Base-by-base conservation (phyloP, 2,888 invertebrate species). In the Nephrocerus scutellatus region DNA sequence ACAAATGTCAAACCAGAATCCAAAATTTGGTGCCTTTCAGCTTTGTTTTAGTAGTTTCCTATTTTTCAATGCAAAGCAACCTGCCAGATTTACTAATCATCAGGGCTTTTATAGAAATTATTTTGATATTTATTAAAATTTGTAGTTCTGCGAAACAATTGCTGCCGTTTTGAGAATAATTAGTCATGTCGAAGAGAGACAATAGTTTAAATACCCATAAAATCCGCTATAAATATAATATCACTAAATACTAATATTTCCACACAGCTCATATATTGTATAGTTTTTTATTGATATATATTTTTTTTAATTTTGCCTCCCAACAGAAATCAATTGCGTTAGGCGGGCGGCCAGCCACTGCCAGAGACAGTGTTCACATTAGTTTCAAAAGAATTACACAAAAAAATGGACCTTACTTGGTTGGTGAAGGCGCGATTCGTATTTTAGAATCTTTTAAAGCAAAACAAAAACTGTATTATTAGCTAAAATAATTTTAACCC, bases 311-410 rank as follows among this genome's bases (percentile, higher is more conserved):
- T 25, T 30, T 39, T 39, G 30, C 30, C 10, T 29, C 32, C 30
- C 28, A 6, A 39, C 52, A 63, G 63, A 56, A 63, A 63, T 56
- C 63, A 63, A 51, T 55, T 63, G 51, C 63, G 63, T 54, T 63
- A 50, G 57, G 48, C 45, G 47, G 46, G 21, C 24, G 12, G 18
- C 33, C n/a, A n/a, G n/a, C n/a, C n/a, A n/a, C n/a, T n/a, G n/a
- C n/a, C n/a, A n/a, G n/a, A n/a, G n/a, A n/a, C n/a, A n/a, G 19
- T n/a, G 24, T 29, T 40, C 35, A 33, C 38, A 34, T 30, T 41
- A 43, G 23, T 40, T 35, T 28, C 32, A 35, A 22, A 22, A 8
- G 7, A 8, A 10, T 22, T 8, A 22, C 10, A 8, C 7, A 8
- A 22, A 40, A 39, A 30, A 23, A 26, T 38, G 21, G 19, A 36